Evolutionary conservation across 2,797 vertebrate genomes (phyloP).

Genomic region (Spea hammondii): DNA sequence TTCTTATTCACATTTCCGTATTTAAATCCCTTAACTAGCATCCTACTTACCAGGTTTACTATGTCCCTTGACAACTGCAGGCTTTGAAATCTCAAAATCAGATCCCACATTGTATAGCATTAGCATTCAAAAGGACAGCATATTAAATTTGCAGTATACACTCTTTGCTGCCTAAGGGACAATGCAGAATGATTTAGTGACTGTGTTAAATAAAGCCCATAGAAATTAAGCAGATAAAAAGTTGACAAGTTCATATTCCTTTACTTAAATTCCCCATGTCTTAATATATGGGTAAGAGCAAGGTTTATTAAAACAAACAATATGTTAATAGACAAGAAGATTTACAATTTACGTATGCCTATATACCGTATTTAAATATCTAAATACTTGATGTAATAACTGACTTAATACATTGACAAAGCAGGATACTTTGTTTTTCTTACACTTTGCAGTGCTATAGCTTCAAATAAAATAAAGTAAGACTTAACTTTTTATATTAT

Average conservation of each 20-base stretch:
- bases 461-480: too few relatives aligned
- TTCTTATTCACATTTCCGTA: constrained; percentile 42
- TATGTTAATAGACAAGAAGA: too few relatives aligned
- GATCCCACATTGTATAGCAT: constrained; percentile 30
- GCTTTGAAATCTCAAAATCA: constrained; percentile 45
- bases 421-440: too few relatives aligned
- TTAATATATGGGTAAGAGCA: too few relatives aligned
- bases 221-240: constrained; percentile 9
- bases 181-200: constrained; percentile 30
- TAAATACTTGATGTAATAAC: too few relatives aligned
- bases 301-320: too few relatives aligned
- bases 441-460: too few relatives aligned
- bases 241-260: constrained; percentile 22
- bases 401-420: too few relatives aligned
- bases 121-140: constrained; percentile 44
- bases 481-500: too few relatives aligned
- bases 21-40: constrained; percentile 49
- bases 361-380: neutral
- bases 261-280: neutral
- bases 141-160: constrained; percentile 29
- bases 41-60: constrained; percentile 35
- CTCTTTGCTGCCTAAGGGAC: constrained; percentile 17
- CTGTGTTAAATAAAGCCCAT: constrained; percentile 15
- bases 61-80: constrained; percentile 41
- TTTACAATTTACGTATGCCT: neutral